phyloP scores from a whole-genome alignment of 1,140 invertebrate genomes.

The Rhopalosiphum maidis region DNA sequence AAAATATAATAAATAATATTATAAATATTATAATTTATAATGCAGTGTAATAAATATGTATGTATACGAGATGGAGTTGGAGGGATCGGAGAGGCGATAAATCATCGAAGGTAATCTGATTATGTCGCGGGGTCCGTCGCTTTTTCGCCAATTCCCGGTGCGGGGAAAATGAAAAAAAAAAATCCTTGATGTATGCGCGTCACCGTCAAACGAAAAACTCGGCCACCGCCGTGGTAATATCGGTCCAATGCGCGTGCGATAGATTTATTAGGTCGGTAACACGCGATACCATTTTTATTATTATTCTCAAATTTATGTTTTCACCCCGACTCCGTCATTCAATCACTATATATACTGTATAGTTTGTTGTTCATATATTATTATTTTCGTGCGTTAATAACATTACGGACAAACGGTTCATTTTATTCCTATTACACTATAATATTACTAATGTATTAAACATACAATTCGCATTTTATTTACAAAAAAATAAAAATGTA shows the following conservation, averaged over 20 bases:
- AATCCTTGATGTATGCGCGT: constrained; percentile 49
- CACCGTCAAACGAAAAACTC: constrained; percentile 32
- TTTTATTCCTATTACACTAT: background rate
- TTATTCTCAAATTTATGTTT: constrained; percentile 42
- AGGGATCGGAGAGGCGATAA: constrained; percentile 18
- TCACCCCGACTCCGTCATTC: background rate
- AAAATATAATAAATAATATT: constrained; percentile 8
- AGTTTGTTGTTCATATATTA: background rate
- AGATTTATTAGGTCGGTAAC: constrained; percentile 34
- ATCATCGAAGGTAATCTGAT: constrained; percentile 54
- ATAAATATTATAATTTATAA: background rate
- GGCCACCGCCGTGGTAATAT: background rate
- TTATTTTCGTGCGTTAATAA: background rate
- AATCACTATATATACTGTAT: background rate
- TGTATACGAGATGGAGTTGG: background rate
- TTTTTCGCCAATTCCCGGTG: background rate
- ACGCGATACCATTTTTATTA: background rate
- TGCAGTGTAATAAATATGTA: constrained; percentile 7
- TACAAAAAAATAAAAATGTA: background rate
- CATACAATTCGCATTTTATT: background rate
- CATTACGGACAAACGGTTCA: background rate
- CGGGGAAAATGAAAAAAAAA: constrained; percentile 25
- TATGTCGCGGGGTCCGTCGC: constrained; percentile 33
- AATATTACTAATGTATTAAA: background rate
- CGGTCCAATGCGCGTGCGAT: background rate